phyloP scores from a whole-genome alignment of 2,888 invertebrate species.

The Thalpophila matura region DNA sequence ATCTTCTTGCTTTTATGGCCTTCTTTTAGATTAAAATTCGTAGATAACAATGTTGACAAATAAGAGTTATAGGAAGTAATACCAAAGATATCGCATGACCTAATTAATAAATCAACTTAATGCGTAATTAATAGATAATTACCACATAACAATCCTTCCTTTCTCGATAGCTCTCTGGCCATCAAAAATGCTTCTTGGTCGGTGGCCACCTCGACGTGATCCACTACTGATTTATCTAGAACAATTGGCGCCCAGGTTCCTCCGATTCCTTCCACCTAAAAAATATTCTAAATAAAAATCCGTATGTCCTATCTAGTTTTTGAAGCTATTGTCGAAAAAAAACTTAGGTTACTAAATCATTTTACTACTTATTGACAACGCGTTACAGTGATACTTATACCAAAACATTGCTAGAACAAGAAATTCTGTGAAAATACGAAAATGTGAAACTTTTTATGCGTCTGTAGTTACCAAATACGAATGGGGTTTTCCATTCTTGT shows the following conservation, averaged over 20 bases:
- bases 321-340: too few relatives aligned
- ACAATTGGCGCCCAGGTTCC: conserved; percentile 98
- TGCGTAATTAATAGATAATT: conserved; percentile 3
- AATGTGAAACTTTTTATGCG: too few relatives aligned
- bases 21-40: conserved; percentile 17
- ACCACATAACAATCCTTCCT: conserved; percentile 97
- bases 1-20: conserved; percentile 6
- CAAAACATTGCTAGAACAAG: too few relatives aligned
- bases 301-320: too few relatives aligned
- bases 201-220: conserved; percentile 95
- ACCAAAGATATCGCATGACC: conserved; percentile 8
- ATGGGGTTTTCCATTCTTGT: conserved; percentile 59
- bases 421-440: too few relatives aligned
- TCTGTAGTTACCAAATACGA: conserved; percentile 64
- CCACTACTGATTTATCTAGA: conserved; percentile 93
- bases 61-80: background rate
- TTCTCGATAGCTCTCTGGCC: conserved; percentile 95
- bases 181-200: conserved; percentile 95
- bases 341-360: too few relatives aligned
- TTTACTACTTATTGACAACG: too few relatives aligned
- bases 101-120: background rate
- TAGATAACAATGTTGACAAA: conserved; percentile 11
- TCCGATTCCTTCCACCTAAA: conserved; percentile 93
- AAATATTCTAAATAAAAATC: background rate
- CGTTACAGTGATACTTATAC: too few relatives aligned